Evolutionary conservation across 2,888 invertebrate species (phyloP).

Genomic region (Drosophila birchii): DNA sequence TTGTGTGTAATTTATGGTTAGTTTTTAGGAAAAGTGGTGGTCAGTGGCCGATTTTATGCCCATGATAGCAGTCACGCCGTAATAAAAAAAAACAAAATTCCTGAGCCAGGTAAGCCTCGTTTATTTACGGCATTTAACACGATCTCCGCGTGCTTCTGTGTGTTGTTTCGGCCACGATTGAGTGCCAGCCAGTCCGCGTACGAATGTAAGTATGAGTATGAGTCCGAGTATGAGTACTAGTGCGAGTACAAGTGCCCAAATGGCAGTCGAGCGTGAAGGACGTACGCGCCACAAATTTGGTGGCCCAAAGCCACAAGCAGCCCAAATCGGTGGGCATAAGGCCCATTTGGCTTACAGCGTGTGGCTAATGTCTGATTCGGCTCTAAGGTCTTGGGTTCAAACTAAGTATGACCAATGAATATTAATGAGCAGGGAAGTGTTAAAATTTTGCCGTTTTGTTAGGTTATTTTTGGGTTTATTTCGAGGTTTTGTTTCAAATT

Average conservation of each 20-base stretch:
- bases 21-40: slow-evolving; percentile 4
- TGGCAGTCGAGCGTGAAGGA: slow-evolving; percentile 81
- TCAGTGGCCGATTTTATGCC: slow-evolving; percentile 31
- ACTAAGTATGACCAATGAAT: slow-evolving; percentile 29
- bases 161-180: slow-evolving; percentile 36
- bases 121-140: slow-evolving; percentile 74
- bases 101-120: slow-evolving; percentile 52
- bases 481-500: not conserved
- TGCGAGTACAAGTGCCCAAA: slow-evolving; percentile 45
- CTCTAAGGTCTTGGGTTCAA: slow-evolving; percentile 22
- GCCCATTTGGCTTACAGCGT: slow-evolving; percentile 23
- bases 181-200: slow-evolving; percentile 19
- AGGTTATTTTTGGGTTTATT: not conserved
- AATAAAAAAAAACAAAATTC: slow-evolving; percentile 45
- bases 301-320: slow-evolving; percentile 46
- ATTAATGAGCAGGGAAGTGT: slow-evolving; percentile 9
- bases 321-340: slow-evolving; percentile 23
- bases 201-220: slow-evolving; percentile 4
- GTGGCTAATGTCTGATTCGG: slow-evolving; percentile 44
- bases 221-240: slow-evolving; percentile 14
- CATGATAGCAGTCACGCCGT: slow-evolving; percentile 10
- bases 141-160: slow-evolving; percentile 42
- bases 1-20: not conserved
- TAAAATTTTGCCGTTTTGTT: slow-evolving; percentile 3
- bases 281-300: slow-evolving; percentile 71